Evolutionary conservation across 2,113 vertebrate species (phyloP).

Genomic region (Diadophis punctatus): DNA sequence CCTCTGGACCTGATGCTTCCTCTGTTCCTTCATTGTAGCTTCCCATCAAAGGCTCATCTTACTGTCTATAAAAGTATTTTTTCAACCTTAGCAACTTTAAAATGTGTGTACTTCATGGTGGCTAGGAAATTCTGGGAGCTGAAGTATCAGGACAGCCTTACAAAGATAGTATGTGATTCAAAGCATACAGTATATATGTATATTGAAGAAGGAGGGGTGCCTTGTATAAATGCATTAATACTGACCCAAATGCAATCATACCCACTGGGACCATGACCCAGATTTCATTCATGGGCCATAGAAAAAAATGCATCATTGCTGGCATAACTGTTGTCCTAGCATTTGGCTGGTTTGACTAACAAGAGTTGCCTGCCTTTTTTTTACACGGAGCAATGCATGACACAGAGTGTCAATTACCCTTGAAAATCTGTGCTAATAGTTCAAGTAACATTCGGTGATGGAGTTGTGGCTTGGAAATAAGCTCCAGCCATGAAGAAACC

Average conservation of each 20-base stretch:
- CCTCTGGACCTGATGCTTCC: not conserved
- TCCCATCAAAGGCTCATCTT: not conserved
- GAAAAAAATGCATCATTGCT: not conserved
- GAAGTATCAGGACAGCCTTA: not conserved
- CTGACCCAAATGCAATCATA: not conserved
- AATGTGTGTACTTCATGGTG: not conserved
- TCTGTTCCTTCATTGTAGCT: not conserved
- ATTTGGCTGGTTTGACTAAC: not conserved
- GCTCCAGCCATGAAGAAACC: not conserved
- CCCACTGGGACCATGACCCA: not conserved
- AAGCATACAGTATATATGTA: not conserved
- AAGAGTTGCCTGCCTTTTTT: not conserved
- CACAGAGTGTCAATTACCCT: not conserved
- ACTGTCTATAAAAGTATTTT: not conserved
- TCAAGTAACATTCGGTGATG: not conserved
- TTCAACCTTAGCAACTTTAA: not conserved
- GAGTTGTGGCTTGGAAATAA: not conserved
- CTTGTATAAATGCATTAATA: not conserved
- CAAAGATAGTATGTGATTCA: not conserved
- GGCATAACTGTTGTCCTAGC: not conserved
- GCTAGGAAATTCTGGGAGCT: not conserved
- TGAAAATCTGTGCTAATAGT: conserved; percentile 1
- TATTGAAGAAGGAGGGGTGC: not conserved
- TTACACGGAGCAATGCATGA: not conserved
- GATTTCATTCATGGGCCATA: not conserved